A percentile compares a stretch with the other conserved stretches of the same genome.
Conservation (phyloP, 2,113 vertebrate species). For the Garra rufa region DNA sequence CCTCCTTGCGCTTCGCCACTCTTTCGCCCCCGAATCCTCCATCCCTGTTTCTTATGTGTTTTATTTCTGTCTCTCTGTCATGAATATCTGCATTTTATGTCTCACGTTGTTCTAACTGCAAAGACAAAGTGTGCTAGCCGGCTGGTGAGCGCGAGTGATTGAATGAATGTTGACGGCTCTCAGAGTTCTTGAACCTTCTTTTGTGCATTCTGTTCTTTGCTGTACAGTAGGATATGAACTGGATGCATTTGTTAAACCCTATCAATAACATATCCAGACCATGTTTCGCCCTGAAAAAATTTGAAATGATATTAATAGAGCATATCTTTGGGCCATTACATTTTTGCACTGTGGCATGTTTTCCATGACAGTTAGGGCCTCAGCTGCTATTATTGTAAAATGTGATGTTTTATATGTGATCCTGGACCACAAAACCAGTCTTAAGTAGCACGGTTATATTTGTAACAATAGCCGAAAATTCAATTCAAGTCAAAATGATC, state of each 20-base stretch:
- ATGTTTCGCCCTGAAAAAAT: no score
- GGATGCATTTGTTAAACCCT: background rate
- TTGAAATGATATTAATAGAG: no score
- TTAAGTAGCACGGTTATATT: no score
- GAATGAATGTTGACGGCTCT: background rate
- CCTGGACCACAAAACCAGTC: no score
- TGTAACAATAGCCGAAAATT: no score
- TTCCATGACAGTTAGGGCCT: no score
- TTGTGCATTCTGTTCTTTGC: background rate
- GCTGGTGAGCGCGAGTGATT: background rate
- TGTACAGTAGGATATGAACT: background rate
- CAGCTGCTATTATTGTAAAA: no score
- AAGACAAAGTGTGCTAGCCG: background rate
- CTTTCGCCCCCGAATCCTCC: background rate
- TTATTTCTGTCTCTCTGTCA: background rate
- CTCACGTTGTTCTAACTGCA: background rate
- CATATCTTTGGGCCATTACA: no score
- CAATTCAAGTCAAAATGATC: no score
- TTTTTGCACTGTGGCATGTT: no score
- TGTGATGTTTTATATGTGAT: no score
- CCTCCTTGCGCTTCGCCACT: background rate
- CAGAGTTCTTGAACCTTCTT: background rate
- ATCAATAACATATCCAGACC: no score
- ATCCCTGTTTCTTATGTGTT: background rate
- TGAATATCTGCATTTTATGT: background rate